These are phyloP conservation scores for Mormoops blainvillei DNA, from an alignment of 2,113 vertebrate species.

Conservation along the genomic window DNA sequence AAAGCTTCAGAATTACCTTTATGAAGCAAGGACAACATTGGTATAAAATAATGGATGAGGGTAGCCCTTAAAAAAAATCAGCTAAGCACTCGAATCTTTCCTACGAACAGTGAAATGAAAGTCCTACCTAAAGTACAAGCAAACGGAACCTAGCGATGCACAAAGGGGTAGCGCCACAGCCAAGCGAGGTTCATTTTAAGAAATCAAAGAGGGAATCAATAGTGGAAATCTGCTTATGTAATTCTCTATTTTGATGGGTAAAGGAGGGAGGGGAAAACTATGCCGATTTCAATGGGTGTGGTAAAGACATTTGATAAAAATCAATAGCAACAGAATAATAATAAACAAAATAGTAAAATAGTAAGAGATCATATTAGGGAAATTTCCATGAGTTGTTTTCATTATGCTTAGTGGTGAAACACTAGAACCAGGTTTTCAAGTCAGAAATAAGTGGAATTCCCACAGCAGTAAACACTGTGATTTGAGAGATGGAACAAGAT, in stretches of 20 bases:
- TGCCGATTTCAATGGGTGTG: neutral
- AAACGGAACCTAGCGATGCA: neutral
- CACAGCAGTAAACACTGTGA: neutral
- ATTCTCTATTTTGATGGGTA: neutral
- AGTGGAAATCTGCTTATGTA: slow-evolving; percentile 1
- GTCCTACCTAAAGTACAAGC: neutral
- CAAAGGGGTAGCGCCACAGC: neutral
- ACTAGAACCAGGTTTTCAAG: neutral
- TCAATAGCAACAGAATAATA: too few relatives aligned
- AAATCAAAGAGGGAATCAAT: neutral
- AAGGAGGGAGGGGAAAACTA: neutral
- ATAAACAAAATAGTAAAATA: neutral
- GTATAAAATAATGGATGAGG: neutral
- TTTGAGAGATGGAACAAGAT: neutral
- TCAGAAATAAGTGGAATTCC: neutral
- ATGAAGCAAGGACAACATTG: neutral
- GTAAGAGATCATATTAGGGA: neutral
- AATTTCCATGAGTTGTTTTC: neutral
- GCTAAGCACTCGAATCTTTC: neutral
- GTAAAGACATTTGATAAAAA: slow-evolving; percentile 2
- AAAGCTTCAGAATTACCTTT: neutral
- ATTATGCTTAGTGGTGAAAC: neutral
- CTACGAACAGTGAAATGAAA: neutral
- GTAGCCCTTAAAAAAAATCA: neutral
- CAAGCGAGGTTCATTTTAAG: neutral